These are phyloP conservation scores for Catonia carolina DNA, from an alignment of 2,888 invertebrate genomes.

Conservation along the genomic window DNA sequence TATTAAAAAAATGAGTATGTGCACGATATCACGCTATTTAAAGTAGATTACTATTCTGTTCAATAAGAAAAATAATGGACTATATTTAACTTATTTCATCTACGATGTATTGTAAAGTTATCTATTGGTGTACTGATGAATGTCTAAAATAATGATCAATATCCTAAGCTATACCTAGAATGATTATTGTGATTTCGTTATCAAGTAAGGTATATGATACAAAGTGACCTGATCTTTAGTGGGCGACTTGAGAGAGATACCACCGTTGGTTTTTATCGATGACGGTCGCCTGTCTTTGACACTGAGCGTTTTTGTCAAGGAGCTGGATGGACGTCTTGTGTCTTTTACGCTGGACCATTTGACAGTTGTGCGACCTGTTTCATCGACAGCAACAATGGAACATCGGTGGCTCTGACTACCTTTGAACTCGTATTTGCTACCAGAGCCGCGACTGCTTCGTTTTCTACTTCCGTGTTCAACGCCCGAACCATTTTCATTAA, in stretches of 20 bases:
- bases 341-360: constrained; percentile 32
- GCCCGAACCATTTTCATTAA: not conserved
- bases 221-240: constrained; percentile 4
- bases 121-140: too few relatives aligned
- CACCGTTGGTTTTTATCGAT: constrained; percentile 30
- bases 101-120: too few relatives aligned
- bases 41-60: too few relatives aligned
- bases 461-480: constrained; percentile 17
- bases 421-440: constrained; percentile 28
- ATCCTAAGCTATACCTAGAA: too few relatives aligned
- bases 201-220: too few relatives aligned
- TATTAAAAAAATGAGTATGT: too few relatives aligned
- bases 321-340: constrained; percentile 27
- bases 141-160: too few relatives aligned
- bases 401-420: constrained; percentile 32
- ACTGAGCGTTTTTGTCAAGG: constrained; percentile 26
- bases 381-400: constrained; percentile 31
- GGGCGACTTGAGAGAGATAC: constrained; percentile 28
- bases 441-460: constrained; percentile 18
- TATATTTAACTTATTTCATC: too few relatives aligned
- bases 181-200: too few relatives aligned
- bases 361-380: constrained; percentile 28
- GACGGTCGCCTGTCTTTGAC: constrained; percentile 19
- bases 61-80: too few relatives aligned
- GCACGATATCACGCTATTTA: too few relatives aligned